These are phyloP conservation scores for Brachyrhaphis roseni DNA, from an alignment of 2,797 vertebrate species.

Conservation along the genomic window DNA sequence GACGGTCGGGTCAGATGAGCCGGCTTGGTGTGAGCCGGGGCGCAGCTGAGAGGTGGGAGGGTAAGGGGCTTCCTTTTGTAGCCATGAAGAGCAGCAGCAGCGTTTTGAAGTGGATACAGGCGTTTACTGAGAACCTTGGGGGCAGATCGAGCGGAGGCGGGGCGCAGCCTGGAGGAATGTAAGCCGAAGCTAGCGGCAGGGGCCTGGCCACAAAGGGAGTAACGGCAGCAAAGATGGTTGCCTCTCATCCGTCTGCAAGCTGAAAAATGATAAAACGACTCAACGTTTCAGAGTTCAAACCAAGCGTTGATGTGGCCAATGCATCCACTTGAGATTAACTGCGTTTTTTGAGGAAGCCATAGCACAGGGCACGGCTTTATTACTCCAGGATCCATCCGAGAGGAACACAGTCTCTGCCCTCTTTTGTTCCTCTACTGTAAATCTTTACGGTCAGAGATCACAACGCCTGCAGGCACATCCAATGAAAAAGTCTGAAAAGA, in stretches of 20 bases:
- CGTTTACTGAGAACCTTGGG: conserved; percentile 57
- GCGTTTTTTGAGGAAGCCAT: conserved; percentile 29
- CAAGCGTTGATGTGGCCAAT: conserved; percentile 14
- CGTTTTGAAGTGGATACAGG: conserved; percentile 74
- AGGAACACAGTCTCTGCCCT: background rate
- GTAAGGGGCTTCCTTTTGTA: conserved; percentile 58
- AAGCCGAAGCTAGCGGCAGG: conserved; percentile 54
- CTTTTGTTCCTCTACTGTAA: conserved; percentile 24
- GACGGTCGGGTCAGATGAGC: conserved; percentile 47
- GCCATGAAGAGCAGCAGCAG: conserved; percentile 62
- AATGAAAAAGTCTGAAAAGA: conserved; percentile 46
- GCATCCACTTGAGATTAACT: conserved; percentile 22
- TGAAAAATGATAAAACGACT: conserved; percentile 12
- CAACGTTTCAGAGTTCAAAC: conserved; percentile 36
- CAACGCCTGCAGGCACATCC: conserved; percentile 42
- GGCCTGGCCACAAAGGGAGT: conserved; percentile 51
- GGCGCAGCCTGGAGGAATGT: conserved; percentile 62
- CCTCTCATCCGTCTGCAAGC: conserved; percentile 49
- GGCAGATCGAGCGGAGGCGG: conserved; percentile 56
- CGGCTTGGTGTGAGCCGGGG: conserved; percentile 47
- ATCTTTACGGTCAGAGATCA: conserved; percentile 60
- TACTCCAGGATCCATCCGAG: background rate
- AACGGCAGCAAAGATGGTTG: conserved; percentile 33
- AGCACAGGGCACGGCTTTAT: conserved; percentile 16
- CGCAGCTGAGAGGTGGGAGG: conserved; percentile 54